Evolutionary conservation across 1,140 invertebrate genomes (phyloP), one percentile per base, ranked within the genome.

Genomic region (Thaumatotibia leucotreta): DNA sequence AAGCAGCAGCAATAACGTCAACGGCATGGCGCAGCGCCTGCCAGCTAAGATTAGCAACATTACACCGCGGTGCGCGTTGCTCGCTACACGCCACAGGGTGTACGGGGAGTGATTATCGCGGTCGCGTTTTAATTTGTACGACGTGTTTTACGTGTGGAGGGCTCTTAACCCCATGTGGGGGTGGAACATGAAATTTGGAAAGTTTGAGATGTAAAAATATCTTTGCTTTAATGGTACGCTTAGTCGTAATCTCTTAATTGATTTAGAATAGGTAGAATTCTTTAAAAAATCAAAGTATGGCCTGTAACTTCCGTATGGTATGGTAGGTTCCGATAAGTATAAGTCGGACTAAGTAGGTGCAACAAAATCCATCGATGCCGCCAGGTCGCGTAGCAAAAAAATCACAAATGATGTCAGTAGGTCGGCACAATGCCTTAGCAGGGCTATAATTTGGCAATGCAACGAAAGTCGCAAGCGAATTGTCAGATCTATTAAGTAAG

Each of bases 111-210:
- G 67, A 80, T 82, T 78, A 83, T 61, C 54, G 83, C 71, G 80
- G 81, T 76, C 70, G 72, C 70, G 74, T 82, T 86, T 84, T 88
- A 89, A 88, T 89, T 86, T 86, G 83, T 80, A 78, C 73, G 69
- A 71, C 72, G 64, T 86, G 82, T 88, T 85, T 82, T 82, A 83
- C 69, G 68, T 67, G 64, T 24, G 54, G 31, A 24, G 63, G 39
- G 45, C 71, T 67, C 70, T 73, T 63, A 64, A 23, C 33, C 64
- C 32, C 64, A 39, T 31, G 20, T 65, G 49, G 31, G 24, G 32
- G 23, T 2, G 52, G 23, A 14, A 33, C 45, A 49, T 64, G n/a
- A 24, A 61, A 67, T 68, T 68, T 67, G 29, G 52, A 24, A 52
- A 39, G 65, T 67, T 58, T 50, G 33, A 65, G 33, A 45, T 29